phyloP scores from a whole-genome alignment of 2,797 vertebrate genomes.

The Galaxias olidus region DNA sequence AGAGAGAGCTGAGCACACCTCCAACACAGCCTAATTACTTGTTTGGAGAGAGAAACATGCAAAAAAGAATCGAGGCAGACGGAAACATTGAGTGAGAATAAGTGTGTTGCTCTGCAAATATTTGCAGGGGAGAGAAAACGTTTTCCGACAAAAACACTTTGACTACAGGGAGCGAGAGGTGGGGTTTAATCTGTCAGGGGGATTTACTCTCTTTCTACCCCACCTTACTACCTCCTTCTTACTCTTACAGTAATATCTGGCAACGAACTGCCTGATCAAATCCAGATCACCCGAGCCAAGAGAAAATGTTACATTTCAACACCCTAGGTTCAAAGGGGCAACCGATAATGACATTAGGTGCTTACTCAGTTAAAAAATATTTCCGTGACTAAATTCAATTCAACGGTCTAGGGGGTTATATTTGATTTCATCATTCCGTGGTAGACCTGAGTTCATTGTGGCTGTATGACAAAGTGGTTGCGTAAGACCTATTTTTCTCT shows the following conservation, averaged over 20 bases:
- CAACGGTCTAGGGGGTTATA: neutral
- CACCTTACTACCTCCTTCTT: constrained; percentile 13
- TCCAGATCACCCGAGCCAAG: constrained; percentile 32
- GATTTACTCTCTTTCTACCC: constrained; percentile 8
- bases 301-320: constrained; percentile 28
- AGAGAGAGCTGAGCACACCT: too few relatives aligned
- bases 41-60: too few relatives aligned
- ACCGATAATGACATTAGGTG: constrained; percentile 10
- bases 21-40: too few relatives aligned
- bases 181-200: constrained; percentile 33
- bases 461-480: neutral
- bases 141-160: neutral
- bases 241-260: neutral
- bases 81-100: neutral
- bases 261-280: constrained; percentile 24
- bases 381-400: neutral
- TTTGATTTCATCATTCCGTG: neutral
- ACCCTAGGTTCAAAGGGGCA: neutral
- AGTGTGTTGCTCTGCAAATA: neutral
- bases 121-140: too few relatives aligned
- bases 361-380: neutral
- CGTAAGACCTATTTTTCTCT: neutral
- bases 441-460: neutral
- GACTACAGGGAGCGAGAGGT: constrained; percentile 27
- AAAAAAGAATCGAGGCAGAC: neutral